Evolutionary conservation across 2,888 invertebrate genomes (phyloP).

Genomic region (Dusona sp.): DNA sequence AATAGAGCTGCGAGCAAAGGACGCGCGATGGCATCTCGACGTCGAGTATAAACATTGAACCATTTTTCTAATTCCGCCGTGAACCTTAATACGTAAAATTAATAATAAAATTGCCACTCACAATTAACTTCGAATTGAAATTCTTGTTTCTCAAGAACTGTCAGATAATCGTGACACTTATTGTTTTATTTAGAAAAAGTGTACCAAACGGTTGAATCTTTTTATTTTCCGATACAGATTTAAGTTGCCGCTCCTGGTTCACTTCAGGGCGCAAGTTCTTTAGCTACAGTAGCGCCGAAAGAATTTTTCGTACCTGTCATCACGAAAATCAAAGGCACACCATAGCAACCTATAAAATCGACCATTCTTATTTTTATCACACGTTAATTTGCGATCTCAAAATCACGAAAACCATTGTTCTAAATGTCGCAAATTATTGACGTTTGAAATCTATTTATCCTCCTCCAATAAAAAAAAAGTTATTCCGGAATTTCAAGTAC

Average conservation of each 20-base stretch:
- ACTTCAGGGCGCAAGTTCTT: conserved; percentile 7
- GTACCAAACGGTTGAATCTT: background rate
- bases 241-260: conserved; percentile 14
- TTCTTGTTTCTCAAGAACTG: background rate
- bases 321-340: background rate
- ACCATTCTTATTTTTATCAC: background rate
- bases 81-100: background rate
- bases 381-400: background rate
- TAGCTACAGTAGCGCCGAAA: background rate
- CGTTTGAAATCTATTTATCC: too few species aligned
- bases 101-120: background rate
- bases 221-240: background rate
- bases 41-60: background rate
- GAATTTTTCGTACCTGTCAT: background rate
- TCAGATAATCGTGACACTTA: background rate
- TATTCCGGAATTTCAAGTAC: background rate
- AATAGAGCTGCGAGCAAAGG: background rate
- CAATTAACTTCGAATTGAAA: background rate
- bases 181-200: background rate
- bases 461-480: too few species aligned
- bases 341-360: background rate
- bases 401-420: background rate
- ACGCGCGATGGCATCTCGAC: background rate
- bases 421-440: background rate
- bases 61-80: background rate